A percentile compares a stretch with the other conserved stretches of the same genome.
Conservation (phyloP, 2,888 invertebrate genomes). For the Papilio gigon region DNA sequence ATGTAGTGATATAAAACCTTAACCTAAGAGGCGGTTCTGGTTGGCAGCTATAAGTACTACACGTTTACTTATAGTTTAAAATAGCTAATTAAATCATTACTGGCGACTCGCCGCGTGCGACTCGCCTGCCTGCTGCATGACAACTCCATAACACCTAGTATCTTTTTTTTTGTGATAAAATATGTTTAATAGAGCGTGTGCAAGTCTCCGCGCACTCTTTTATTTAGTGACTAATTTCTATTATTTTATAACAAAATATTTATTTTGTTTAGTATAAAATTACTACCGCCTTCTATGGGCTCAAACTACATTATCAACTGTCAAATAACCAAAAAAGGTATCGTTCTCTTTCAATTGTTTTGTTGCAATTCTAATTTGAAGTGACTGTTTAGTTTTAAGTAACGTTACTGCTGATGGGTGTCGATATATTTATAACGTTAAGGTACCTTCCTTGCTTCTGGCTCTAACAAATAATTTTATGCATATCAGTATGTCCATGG, state of each 20-base stretch:
- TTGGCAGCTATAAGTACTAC: constrained; percentile 61
- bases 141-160: constrained; percentile 56
- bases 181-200: constrained; percentile 52
- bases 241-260: constrained; percentile 54
- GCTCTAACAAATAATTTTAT: constrained; percentile 54
- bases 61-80: constrained; percentile 49
- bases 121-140: constrained; percentile 57
- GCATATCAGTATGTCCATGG: constrained; percentile 53
- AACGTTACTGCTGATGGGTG: constrained; percentile 56
- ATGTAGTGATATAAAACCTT: constrained; percentile 68
- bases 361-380: constrained; percentile 59
- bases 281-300: constrained; percentile 60
- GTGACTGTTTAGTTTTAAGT: constrained; percentile 69
- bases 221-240: constrained; percentile 46
- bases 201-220: constrained; percentile 36
- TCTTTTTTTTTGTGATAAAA: constrained; percentile 60
- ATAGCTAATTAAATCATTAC: constrained; percentile 55
- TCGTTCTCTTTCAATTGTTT: constrained; percentile 49
- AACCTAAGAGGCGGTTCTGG: constrained; percentile 70
- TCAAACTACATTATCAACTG: constrained; percentile 61
- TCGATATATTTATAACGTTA: constrained; percentile 48
- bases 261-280: constrained; percentile 59
- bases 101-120: constrained; percentile 61
- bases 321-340: constrained; percentile 59
- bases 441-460: constrained; percentile 55